Base-by-base conservation (phyloP, 2,113 vertebrate species). In the Phasianus colchicus region DNA sequence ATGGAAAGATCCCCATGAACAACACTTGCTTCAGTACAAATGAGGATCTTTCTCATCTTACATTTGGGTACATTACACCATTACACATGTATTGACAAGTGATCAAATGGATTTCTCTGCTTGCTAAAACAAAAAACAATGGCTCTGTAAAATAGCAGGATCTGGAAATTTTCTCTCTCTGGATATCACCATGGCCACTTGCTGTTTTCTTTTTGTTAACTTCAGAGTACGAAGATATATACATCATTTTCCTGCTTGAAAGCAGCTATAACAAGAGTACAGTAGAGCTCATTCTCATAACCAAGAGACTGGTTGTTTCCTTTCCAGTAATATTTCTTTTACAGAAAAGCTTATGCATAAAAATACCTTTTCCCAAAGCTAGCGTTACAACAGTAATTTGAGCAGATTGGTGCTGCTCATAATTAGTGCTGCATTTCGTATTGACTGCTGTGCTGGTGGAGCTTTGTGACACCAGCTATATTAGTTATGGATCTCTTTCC, bases 291-390 rank as follows among this genome's bases (percentile, higher is more conserved):
- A 42, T 94, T 83, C 85, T 79, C 85, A 45, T 58, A 89, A 91
- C 57, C 36, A 66, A 85, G 92, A 92, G 42, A 25, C 38, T 83
- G 19, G 50, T n/a, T 92, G 58, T 66, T 93, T 92, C 64, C 57
- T 57, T 94, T 72, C 24, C 89, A 89, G 82, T 77, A 87, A 89
- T 89, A 77, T n/a, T 64, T 81, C 77, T 84, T 92, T 70, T 71
- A 66, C 81, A 92, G 82, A 89, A 93, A 91, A 92, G 61, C 93
- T 95, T 88, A 54, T 61, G 89, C 88, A 78, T 83, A 92, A 83
- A 93, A 96, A 87, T 90, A 69, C 52, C 79, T 93, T 91, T 94
- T 86, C 87, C 95, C 93, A 91, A 82, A 95, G 57, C 94, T 91
- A 86, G 27, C 66, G 86, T 88, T 96, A 86, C 63, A 17, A 32